These are phyloP conservation scores for Colinus virginianus DNA, from an alignment of 2,113 vertebrate species.

Conservation along the genomic window DNA sequence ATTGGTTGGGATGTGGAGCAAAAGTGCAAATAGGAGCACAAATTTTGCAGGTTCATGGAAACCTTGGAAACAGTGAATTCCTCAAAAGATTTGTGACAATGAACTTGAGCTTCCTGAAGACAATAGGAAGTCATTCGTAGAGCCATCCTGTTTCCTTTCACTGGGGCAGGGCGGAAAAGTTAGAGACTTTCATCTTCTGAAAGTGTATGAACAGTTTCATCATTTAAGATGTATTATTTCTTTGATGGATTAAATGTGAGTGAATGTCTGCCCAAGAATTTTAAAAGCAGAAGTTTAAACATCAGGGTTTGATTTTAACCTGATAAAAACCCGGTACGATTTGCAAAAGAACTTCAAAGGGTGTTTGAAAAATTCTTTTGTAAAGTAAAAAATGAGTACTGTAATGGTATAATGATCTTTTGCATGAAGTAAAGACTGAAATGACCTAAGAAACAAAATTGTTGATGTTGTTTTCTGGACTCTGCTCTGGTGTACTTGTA, in stretches of 20 bases:
- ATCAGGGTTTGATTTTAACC: neutral
- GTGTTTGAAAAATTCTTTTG: neutral
- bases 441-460: neutral
- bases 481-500: neutral
- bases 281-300: neutral
- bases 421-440: neutral
- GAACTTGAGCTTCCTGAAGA: neutral
- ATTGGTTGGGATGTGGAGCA: neutral
- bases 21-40: neutral
- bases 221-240: neutral
- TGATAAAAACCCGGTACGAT: neutral
- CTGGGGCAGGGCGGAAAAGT: neutral
- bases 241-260: neutral
- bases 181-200: neutral
- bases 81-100: neutral
- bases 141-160: neutral
- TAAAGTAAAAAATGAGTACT: neutral
- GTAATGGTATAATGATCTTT: fast-evolving
- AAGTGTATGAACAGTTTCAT: neutral
- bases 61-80: neutral
- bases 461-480: neutral
- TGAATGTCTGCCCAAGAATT: neutral
- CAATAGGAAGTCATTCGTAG: neutral
- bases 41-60: neutral
- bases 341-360: neutral